Conservation (phyloP, 2,888 invertebrate genomes). For the Clistopyga incitator region DNA sequence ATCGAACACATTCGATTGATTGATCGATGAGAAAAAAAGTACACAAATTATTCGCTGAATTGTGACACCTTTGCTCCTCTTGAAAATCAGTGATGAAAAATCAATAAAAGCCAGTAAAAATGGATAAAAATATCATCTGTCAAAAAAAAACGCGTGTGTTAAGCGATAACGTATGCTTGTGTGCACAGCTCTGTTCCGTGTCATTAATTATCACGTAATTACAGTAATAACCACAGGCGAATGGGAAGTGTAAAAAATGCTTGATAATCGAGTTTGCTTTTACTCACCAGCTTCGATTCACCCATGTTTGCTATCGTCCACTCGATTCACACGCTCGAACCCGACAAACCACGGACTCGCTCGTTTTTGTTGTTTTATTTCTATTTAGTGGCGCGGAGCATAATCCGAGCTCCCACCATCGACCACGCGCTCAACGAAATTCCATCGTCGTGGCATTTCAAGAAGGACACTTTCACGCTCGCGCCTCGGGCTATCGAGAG, state of each 20-base stretch:
- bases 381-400: conserved; percentile 48
- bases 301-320: conserved; percentile 41
- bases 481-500: conserved; percentile 53
- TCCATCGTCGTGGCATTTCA: conserved; percentile 70
- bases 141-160: conserved; percentile 31
- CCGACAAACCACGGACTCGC: conserved; percentile 33
- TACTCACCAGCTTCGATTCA: conserved; percentile 52
- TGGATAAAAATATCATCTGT: not conserved
- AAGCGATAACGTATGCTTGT: conserved; percentile 13
- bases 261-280: not conserved
- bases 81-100: not conserved
- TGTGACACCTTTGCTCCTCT: too few relatives aligned
- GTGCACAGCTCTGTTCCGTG: not conserved
- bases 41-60: too few relatives aligned
- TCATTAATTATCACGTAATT: not conserved
- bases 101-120: not conserved
- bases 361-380: conserved; percentile 40
- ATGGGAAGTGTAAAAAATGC: not conserved
- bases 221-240: not conserved
- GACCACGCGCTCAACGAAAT: conserved; percentile 40
- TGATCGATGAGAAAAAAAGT: not conserved
- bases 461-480: conserved; percentile 71
- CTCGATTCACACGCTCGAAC: conserved; percentile 25
- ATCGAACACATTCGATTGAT: too few relatives aligned
- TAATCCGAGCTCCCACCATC: conserved; percentile 52